A percentile compares a stretch with the other conserved stretches of the same genome.
phyloP scores from a whole-genome alignment of 2,888 invertebrate species.

The Dysmachus trigonus region DNA sequence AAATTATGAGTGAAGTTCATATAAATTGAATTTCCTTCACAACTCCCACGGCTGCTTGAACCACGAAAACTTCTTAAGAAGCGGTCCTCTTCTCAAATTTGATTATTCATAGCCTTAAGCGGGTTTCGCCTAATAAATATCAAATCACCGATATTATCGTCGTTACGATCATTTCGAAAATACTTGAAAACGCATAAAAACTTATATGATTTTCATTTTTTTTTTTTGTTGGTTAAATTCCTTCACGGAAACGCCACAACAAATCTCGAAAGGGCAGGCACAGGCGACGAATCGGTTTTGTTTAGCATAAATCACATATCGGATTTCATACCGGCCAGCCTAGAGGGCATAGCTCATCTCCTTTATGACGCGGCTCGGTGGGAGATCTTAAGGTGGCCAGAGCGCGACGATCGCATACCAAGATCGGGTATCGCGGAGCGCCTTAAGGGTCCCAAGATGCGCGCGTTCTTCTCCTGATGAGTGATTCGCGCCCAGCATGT shows the following conservation, averaged over 20 bases:
- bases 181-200: slow-evolving; percentile 6
- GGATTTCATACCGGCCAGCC: slow-evolving; percentile 29
- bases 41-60: background rate
- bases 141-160: background rate
- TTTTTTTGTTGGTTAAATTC: slow-evolving; percentile 1
- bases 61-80: background rate
- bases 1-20: background rate
- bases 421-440: background rate
- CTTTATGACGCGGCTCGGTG: slow-evolving; percentile 30
- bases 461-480: slow-evolving; percentile 1
- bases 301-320: slow-evolving; percentile 48
- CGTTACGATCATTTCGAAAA: background rate
- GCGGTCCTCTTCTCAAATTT: background rate
- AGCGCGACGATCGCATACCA: background rate
- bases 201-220: background rate
- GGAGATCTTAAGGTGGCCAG: background rate
- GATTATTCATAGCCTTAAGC: background rate
- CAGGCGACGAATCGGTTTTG: slow-evolving; percentile 38
- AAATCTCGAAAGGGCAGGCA: background rate
- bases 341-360: slow-evolving; percentile 5
- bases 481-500: slow-evolving; percentile 26
- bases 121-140: background rate
- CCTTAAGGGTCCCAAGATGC: background rate
- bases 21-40: background rate
- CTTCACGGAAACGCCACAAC: slow-evolving; percentile 12